Conservation (phyloP, 1,140 invertebrate genomes). For the Hyles euphorbiae region DNA sequence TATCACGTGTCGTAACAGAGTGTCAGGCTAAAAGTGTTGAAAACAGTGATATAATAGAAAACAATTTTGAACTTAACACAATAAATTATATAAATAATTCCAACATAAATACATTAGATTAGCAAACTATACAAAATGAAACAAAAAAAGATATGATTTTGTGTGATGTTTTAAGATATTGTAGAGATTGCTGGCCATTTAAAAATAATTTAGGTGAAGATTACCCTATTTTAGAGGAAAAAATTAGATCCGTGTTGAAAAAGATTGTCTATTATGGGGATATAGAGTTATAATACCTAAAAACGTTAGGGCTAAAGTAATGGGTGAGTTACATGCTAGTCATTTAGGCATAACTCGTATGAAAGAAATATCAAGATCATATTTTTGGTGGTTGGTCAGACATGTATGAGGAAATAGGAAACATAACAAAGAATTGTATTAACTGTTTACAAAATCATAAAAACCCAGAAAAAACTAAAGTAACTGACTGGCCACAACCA, state of each 20-base stretch:
- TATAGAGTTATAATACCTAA: too few species aligned
- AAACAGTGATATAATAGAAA: conserved; percentile 1
- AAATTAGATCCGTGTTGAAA: too few species aligned
- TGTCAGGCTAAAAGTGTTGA: neutral
- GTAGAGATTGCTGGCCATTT: conserved; percentile 3
- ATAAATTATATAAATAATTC: conserved; percentile 22
- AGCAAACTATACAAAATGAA: conserved; percentile 18
- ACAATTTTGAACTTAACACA: neutral
- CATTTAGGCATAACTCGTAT: too few species aligned
- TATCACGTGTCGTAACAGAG: too few species aligned
- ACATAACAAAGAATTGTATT: conserved; percentile 15
- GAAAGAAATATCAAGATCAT: too few species aligned
- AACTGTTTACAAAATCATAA: conserved; percentile 14
- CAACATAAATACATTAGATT: conserved; percentile 15
- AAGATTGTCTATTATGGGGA: too few species aligned
- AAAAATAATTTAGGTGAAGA: too few species aligned
- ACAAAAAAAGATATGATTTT: conserved; percentile 22
- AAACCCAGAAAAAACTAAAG: conserved; percentile 11
- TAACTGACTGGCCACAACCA: conserved; percentile 12
- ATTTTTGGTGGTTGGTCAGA: too few species aligned
- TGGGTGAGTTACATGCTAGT: too few species aligned
- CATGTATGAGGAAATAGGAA: too few species aligned
- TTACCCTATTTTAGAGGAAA: too few species aligned
- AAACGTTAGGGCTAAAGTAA: too few species aligned
- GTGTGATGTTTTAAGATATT: conserved; percentile 13